A percentile compares a stretch with the other conserved stretches of the same genome.
These are phyloP conservation scores for Patella vulgata DNA, from an alignment of 1,140 invertebrate species.

Conservation along the genomic window DNA sequence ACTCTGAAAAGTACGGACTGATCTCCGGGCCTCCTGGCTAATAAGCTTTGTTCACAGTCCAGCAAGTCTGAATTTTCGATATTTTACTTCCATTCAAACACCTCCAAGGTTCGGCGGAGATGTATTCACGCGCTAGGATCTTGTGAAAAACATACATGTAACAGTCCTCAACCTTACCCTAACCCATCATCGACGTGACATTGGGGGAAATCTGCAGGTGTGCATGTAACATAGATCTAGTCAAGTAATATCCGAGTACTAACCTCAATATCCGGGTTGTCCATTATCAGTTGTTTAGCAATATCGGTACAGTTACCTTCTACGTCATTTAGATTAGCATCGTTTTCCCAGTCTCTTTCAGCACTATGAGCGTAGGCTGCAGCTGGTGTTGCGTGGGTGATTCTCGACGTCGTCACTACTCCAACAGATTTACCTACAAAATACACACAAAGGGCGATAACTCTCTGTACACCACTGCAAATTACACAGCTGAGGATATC, in stretches of 20 bases:
- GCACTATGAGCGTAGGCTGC: constrained; percentile 84
- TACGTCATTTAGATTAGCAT: constrained; percentile 38
- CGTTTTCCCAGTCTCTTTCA: constrained; percentile 67
- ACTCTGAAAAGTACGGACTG: no score
- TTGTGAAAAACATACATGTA: no score
- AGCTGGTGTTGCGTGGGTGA: constrained; percentile 91
- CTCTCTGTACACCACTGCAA: not conserved
- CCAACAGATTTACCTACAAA: constrained; percentile 80
- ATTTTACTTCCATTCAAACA: no score
- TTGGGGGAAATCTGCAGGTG: not conserved
- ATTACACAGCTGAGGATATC: not conserved
- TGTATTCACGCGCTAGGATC: no score
- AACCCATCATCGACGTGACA: not conserved
- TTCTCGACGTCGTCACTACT: constrained; percentile 88
- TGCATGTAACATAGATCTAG: no score
- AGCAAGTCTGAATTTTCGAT: no score
- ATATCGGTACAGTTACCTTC: constrained; percentile 66
- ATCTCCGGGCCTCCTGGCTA: no score
- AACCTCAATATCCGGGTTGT: constrained; percentile 54
- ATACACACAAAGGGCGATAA: not conserved
- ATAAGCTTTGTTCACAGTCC: no score
- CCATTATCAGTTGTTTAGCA: constrained; percentile 60
- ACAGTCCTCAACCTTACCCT: not conserved
- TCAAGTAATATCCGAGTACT: constrained; percentile 11
- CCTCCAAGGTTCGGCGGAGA: no score